phyloP scores from a whole-genome alignment of 1,140 invertebrate genomes.

The Acromyrmex heyeri region DNA sequence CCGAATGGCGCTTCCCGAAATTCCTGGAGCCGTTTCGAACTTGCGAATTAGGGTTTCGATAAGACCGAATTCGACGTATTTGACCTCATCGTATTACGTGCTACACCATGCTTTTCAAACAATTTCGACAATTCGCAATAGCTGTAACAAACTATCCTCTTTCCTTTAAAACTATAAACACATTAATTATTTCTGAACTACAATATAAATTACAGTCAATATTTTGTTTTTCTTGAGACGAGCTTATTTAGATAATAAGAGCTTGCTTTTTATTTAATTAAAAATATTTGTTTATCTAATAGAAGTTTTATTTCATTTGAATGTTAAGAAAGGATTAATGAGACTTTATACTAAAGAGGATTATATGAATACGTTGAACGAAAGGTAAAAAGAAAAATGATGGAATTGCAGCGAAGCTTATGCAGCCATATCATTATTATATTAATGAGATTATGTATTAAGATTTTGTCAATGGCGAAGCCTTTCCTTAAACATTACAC shows the following conservation, averaged over 20 bases:
- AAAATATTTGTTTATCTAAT: background rate
- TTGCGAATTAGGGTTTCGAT: constrained; percentile 39
- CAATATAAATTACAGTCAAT: background rate
- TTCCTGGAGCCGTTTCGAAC: constrained; percentile 37
- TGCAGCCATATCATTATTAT: constrained; percentile 24
- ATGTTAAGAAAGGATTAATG: background rate
- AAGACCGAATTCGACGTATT: constrained; percentile 37
- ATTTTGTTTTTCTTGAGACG: background rate
- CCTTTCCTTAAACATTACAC: constrained; percentile 1
- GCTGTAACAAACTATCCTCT: background rate
- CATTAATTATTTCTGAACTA: background rate
- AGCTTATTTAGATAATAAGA: background rate
- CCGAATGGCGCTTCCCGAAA: constrained; percentile 48
- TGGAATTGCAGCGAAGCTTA: background rate
- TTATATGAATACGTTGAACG: background rate
- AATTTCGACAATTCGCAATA: background rate
- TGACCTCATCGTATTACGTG: constrained; percentile 8
- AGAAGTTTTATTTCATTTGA: background rate
- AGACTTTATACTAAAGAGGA: background rate
- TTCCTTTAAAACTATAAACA: background rate
- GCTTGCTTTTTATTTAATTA: background rate
- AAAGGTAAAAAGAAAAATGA: background rate
- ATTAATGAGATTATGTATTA: constrained; percentile 34
- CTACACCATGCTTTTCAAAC: constrained; percentile 3
- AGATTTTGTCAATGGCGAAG: constrained; percentile 11